Evolutionary conservation across 2,113 vertebrate genomes (phyloP), one percentile per base, ranked within the genome.

Genomic region (Meles meles): DNA sequence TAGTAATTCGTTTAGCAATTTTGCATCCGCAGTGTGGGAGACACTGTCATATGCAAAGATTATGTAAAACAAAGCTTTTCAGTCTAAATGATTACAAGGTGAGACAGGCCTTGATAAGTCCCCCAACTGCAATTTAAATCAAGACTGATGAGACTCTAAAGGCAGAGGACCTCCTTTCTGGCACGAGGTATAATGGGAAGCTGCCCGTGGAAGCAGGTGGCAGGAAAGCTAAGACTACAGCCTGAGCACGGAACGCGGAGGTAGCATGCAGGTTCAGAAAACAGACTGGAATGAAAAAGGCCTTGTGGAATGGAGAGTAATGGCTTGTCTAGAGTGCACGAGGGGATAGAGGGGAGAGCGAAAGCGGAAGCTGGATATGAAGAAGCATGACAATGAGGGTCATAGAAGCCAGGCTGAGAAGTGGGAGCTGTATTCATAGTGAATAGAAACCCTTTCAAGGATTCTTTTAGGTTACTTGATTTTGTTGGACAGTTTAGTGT

Each of bases 331-430:
- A 44, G 29, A 71, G 25, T n/a, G 37, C 49, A 29, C 74, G 61
- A 5, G 27, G 69, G 0, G 11, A 8, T 7, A 0, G 1, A 25
- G 9, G 13, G 27, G 55, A 42, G 0, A 44, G 17, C 23, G 4
- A 69, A 79, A 74, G 80, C 47, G 49, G 49, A 86, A 49, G 47
- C 21, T 92, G 27, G 52, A 12, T 61, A 10, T 0, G 20, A 90
- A 39, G 42, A 27, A 14, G 29, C 1, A 5, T 31, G 21, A 57
- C 9, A 29, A 0, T 25, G 55, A 67, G 21, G 81, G 15, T 74
- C 27, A 10, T 21, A 23, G 11, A 74, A 55, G 10, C 57, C 13
- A 31, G 29, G 6, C 15, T 59, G 82, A 88, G 39, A 59, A 79
- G 20, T 17, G 47, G 39, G 72, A 86, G 52, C 14, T 59, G 5